Percentiles rank a stretch among this genome's conserved stretches.
Evolutionary conservation across 2,113 vertebrate species (phyloP).

Genomic region (Heterocephalus glaber): DNA sequence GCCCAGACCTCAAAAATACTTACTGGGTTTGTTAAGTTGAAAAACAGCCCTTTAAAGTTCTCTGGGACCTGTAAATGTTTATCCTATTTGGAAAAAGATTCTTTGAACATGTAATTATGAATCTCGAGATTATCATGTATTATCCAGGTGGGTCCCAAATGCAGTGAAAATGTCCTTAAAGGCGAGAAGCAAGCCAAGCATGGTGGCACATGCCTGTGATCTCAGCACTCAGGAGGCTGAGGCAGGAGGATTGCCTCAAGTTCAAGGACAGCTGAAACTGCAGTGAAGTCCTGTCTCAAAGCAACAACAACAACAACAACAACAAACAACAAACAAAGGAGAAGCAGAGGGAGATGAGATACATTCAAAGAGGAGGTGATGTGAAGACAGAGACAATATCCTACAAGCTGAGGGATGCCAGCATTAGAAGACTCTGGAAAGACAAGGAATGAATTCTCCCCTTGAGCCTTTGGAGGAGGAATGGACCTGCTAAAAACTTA

Average conservation of each 20-base stretch:
- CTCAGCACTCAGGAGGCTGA: not conserved
- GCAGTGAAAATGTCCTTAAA: not conserved
- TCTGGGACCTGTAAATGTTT: constrained; percentile 13
- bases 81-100: not conserved
- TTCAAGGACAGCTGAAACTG: not conserved
- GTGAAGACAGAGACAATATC: not conserved
- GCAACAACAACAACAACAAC: not conserved
- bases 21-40: not conserved
- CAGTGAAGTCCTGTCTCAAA: not conserved
- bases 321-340: not conserved
- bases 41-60: not conserved
- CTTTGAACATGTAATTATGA: not conserved
- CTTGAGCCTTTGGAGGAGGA: not conserved
- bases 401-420: not conserved
- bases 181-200: not conserved
- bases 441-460: not conserved
- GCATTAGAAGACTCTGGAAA: not conserved
- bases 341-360: not conserved
- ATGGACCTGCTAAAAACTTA: not conserved
- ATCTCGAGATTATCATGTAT: constrained; percentile 37
- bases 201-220: not conserved
- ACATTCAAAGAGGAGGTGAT: not conserved
- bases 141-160: not conserved
- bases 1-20: constrained; percentile 27
- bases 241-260: not conserved